Percentiles rank a stretch among this genome's conserved stretches.
Conservation (phyloP, 2,888 invertebrate species). For the Parnassius mnemosyne region DNA sequence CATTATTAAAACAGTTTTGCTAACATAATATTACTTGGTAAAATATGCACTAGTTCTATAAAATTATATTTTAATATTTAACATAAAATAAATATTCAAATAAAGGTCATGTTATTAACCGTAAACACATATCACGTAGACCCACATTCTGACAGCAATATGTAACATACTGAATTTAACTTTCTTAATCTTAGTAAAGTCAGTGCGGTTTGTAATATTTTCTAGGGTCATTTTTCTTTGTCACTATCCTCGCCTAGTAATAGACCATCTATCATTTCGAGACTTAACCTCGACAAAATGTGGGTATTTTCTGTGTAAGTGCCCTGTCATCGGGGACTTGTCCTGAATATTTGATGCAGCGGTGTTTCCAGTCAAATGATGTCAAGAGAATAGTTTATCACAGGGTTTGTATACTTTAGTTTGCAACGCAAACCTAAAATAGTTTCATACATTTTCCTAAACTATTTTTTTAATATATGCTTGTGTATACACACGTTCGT, state of each 20-base stretch:
- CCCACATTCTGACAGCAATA: constrained; percentile 4
- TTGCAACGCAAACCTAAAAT: no score
- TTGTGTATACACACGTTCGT: no score
- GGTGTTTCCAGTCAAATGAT: constrained; percentile 6
- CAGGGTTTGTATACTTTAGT: background rate
- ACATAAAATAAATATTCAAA: no score
- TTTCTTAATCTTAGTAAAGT: constrained; percentile 14
- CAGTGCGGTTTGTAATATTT: background rate
- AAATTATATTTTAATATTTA: no score
- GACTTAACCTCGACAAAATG: constrained; percentile 27
- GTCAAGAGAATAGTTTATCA: constrained; percentile 9
- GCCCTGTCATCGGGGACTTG: constrained; percentile 14
- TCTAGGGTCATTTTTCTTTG: constrained; percentile 23
- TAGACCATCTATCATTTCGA: constrained; percentile 23
- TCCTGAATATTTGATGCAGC: constrained; percentile 20
- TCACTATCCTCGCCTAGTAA: constrained; percentile 12
- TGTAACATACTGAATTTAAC: constrained; percentile 7
- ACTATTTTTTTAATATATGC: no score
- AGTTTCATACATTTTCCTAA: no score
- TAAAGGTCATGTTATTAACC: no score
- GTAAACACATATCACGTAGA: background rate
- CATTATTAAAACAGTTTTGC: no score
- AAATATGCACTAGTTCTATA: no score
- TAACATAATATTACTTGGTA: no score
- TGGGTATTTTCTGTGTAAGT: constrained; percentile 21